phyloP scores from a whole-genome alignment of 2,113 vertebrate genomes.

The Calypte anna region DNA sequence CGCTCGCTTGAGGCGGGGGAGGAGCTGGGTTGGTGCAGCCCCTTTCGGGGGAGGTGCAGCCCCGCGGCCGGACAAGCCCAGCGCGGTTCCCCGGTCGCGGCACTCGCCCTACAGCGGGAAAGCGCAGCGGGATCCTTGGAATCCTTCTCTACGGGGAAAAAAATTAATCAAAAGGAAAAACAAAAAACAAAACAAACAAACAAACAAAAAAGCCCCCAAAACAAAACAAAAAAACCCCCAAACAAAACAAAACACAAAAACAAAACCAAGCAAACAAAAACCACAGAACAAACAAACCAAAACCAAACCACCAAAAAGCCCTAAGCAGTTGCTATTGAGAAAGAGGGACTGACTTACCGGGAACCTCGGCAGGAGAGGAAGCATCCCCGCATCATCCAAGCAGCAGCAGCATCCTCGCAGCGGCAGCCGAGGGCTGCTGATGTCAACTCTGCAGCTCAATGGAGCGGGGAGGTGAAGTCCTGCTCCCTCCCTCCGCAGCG shows the following conservation, averaged over 20 bases:
- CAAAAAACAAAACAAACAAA: too few species aligned
- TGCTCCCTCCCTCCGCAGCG: neutral
- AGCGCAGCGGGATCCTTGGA: neutral
- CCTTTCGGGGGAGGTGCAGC: neutral
- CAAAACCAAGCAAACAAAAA: too few species aligned
- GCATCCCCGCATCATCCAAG: neutral
- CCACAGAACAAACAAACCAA: too few species aligned
- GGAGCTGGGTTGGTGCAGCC: neutral
- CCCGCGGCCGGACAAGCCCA: neutral
- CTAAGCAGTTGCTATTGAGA: neutral
- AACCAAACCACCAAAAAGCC: too few species aligned
- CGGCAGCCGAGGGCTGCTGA: neutral
- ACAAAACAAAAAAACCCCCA: too few species aligned
- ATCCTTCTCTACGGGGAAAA: accelerated
- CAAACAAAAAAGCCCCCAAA: too few species aligned
- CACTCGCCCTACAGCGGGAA: neutral
- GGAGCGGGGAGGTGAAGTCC: neutral
- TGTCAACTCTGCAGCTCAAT: neutral
- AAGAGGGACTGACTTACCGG: neutral
- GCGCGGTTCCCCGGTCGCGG: neutral
- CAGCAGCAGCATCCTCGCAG: neutral
- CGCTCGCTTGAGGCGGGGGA: accelerated
- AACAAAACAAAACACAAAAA: too few species aligned
- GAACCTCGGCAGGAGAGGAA: neutral
- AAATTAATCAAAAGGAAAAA: too few species aligned